Evolutionary conservation across 30 jellyfish, hydroid and myxozoan species (phyloP).

Genomic region (Cassiopea xamachana): DNA sequence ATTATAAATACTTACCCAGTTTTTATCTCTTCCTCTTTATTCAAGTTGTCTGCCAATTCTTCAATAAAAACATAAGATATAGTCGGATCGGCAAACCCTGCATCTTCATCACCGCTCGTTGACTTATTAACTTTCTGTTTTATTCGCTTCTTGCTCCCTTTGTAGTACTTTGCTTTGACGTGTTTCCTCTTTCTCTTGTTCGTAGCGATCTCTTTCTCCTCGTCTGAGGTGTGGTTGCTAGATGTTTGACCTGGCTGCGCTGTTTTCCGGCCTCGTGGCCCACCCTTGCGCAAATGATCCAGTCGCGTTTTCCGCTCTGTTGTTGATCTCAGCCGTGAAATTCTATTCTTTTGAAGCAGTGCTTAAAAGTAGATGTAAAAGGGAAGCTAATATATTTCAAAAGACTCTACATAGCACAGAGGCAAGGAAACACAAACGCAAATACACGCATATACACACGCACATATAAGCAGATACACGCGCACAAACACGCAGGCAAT

Average conservation of each 20-base stretch:
- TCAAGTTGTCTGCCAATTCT: slow-evolving; percentile 84
- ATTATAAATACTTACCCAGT: slow-evolving; percentile 45
- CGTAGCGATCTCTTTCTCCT: slow-evolving; percentile 31
- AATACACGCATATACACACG: no score
- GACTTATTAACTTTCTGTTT: slow-evolving; percentile 26
- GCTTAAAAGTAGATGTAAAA: slow-evolving; percentile 50
- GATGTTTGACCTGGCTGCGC: slow-evolving; percentile 36
- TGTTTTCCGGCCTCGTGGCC: slow-evolving; percentile 47
- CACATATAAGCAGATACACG: no score
- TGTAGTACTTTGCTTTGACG: slow-evolving; percentile 47
- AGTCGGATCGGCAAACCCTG: slow-evolving; percentile 82
- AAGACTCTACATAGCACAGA: no score
- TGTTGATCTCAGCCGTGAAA: slow-evolving; percentile 90
- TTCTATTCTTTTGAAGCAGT: slow-evolving; percentile 88
- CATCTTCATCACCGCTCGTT: slow-evolving; percentile 55
- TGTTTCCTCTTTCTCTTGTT: slow-evolving; percentile 57
- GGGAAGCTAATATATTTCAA: neutral
- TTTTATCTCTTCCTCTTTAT: slow-evolving; percentile 78
- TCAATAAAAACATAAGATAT: slow-evolving; percentile 87
- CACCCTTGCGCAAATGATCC: slow-evolving; percentile 95
- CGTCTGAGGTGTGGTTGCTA: slow-evolving; percentile 60
- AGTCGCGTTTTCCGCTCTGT: slow-evolving; percentile 88
- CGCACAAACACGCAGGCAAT: no score
- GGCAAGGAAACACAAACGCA: no score
- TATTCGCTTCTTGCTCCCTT: slow-evolving; percentile 63